phyloP scores from a whole-genome alignment of 1,140 invertebrate species.

The Hylyphantes graminicola region DNA sequence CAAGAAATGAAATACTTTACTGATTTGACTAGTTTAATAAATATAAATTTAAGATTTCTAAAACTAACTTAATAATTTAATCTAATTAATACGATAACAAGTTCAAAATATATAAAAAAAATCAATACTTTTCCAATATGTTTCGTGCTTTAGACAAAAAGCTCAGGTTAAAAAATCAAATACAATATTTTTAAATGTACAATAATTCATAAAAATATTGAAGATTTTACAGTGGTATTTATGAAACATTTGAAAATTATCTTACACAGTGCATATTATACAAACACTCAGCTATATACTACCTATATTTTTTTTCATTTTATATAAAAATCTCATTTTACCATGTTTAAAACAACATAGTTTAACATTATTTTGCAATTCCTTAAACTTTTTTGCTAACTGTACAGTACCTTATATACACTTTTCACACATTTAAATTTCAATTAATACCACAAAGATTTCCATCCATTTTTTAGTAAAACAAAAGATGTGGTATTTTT shows the following conservation, averaged over 20 bases:
- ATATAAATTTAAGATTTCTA: no score
- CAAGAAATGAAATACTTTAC: no score
- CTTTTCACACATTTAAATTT: background rate
- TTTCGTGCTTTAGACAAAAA: slow-evolving; percentile 33
- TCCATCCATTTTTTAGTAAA: no score
- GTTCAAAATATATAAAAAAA: background rate
- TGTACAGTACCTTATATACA: slow-evolving; percentile 36
- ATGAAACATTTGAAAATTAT: slow-evolving; percentile 48
- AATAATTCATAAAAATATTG: slow-evolving; percentile 46
- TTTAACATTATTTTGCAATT: slow-evolving; percentile 4
- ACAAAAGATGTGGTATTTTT: no score
- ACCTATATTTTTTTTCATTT: slow-evolving; percentile 35
- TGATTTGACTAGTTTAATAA: no score
- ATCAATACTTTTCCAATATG: background rate
- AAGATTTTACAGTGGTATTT: slow-evolving; percentile 49
- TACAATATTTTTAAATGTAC: slow-evolving; percentile 17
- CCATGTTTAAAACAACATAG: slow-evolving; percentile 58
- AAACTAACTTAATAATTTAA: background rate
- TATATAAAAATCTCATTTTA: slow-evolving; percentile 44
- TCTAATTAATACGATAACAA: background rate
- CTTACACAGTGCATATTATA: slow-evolving; percentile 51
- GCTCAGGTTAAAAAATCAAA: slow-evolving; percentile 37
- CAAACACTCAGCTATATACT: slow-evolving; percentile 42
- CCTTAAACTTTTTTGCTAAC: background rate
- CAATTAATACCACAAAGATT: no score